Evolutionary conservation across 1,140 invertebrate species (phyloP).

Genomic region (Phymastichus coffea): DNA sequence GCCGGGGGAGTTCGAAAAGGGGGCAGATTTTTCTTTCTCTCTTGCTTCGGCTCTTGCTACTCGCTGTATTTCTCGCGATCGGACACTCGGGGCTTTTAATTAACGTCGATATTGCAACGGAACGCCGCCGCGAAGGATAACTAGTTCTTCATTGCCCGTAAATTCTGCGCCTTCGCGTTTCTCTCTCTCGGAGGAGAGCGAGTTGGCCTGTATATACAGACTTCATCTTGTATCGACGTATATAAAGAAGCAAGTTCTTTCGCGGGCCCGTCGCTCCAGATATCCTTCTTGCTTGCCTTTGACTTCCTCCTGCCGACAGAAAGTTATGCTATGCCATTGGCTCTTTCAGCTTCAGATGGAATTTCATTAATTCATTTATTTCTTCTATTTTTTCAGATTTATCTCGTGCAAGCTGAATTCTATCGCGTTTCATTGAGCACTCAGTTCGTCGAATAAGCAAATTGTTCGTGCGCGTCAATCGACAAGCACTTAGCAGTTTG

Average conservation of each 20-base stretch:
- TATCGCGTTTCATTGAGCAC: too few relatives aligned
- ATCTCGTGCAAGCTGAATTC: too few relatives aligned
- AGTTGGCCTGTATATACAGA: background rate
- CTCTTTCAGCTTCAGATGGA: too few relatives aligned
- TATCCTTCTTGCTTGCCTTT: too few relatives aligned
- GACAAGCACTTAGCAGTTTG: too few relatives aligned
- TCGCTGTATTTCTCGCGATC: background rate
- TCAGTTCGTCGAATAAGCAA: too few relatives aligned
- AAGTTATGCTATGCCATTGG: too few relatives aligned
- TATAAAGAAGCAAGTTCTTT: too few relatives aligned
- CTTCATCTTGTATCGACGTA: too few relatives aligned
- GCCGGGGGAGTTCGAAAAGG: background rate
- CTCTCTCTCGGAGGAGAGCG: background rate
- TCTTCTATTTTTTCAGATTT: background rate
- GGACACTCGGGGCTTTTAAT: slow-evolving; percentile 21
- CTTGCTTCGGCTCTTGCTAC: background rate
- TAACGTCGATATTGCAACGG: slow-evolving; percentile 23
- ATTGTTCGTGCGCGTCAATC: too few relatives aligned
- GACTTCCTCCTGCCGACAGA: background rate
- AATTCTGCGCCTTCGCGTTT: slow-evolving; percentile 5
- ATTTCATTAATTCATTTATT: too few relatives aligned
- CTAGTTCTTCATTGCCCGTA: slow-evolving; percentile 25
- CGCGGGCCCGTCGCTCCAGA: background rate
- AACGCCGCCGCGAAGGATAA: slow-evolving; percentile 12
- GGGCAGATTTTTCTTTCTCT: background rate